Conservation (phyloP, 2,797 vertebrate genomes). For the Myotis daubentonii region DNA sequence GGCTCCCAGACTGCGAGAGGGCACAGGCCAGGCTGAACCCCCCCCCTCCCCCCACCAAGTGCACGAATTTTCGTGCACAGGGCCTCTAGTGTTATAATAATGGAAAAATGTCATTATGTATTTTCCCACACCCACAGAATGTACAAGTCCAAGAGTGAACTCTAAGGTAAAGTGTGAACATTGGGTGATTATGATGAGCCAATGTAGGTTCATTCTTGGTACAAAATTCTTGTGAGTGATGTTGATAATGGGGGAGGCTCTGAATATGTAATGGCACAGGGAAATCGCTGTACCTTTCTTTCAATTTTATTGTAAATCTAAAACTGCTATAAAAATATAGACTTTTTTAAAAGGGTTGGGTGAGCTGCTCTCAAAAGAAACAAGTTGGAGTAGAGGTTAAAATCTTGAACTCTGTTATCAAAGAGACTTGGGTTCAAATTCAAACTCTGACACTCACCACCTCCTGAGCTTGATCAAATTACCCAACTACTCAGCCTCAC, state of each 20-base stretch:
- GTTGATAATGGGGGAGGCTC: not conserved
- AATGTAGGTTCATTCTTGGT: not conserved
- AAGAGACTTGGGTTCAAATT: not conserved
- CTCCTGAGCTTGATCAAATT: not conserved
- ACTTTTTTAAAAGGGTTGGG: not conserved
- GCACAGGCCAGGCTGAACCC: too few species aligned
- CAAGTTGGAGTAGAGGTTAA: not conserved
- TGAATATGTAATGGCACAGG: not conserved
- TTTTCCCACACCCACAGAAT: not conserved
- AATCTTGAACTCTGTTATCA: not conserved
- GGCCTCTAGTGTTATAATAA: not conserved
- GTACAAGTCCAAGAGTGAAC: not conserved
- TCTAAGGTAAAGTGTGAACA: not conserved
- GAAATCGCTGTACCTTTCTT: not conserved
- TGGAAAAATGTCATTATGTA: not conserved
- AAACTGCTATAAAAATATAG: not conserved
- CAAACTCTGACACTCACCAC: not conserved
- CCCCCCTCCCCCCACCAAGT: rapidly evolving
- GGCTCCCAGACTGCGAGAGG: too few species aligned
- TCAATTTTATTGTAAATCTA: not conserved
- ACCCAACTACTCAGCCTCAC: not conserved
- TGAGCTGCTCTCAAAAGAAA: not conserved
- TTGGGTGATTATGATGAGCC: not conserved
- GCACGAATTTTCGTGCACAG: too few species aligned
- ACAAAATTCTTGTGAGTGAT: not conserved